Conservation (phyloP, 2,888 invertebrate genomes). For the Caprella mutica region DNA sequence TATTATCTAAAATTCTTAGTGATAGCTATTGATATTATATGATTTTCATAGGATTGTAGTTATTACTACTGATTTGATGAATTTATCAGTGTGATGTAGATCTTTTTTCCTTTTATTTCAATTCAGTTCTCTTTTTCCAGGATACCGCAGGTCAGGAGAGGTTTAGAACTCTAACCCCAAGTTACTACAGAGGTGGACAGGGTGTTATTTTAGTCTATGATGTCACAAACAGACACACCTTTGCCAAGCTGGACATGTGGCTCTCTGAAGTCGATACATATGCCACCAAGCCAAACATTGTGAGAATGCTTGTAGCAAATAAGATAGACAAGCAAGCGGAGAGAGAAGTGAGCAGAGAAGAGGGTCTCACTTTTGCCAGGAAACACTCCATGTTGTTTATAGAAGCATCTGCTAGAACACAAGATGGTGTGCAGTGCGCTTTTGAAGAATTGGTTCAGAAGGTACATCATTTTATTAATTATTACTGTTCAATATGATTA, state of each 20-base stretch:
- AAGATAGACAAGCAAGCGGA: constrained; percentile 50
- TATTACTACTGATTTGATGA: too few relatives aligned
- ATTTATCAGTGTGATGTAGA: too few relatives aligned
- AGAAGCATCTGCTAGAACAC: constrained; percentile 94
- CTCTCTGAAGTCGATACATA: constrained; percentile 87
- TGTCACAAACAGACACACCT: constrained; percentile 70
- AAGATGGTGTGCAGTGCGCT: constrained; percentile 84
- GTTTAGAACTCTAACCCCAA: constrained; percentile 84
- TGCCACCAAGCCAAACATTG: constrained; percentile 81
- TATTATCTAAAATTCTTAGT: too few relatives aligned
- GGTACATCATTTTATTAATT: too few relatives aligned
- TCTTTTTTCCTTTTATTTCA: too few relatives aligned
- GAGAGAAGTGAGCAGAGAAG: constrained; percentile 74
- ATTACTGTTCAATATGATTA: too few relatives aligned
- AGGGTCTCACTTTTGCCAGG: constrained; percentile 88
- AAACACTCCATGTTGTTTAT: constrained; percentile 92
- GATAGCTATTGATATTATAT: too few relatives aligned
- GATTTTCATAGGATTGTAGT: too few relatives aligned
- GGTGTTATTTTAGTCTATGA: constrained; percentile 84
- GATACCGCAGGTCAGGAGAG: constrained; percentile 93
- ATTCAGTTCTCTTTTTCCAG: too few relatives aligned
- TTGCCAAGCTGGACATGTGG: constrained; percentile 86
- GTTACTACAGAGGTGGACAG: constrained; percentile 88
- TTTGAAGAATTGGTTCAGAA: constrained; percentile 97
- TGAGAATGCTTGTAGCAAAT: constrained; percentile 95